Percentiles rank a stretch among this genome's conserved stretches.
Conservation (phyloP, 1,140 invertebrate genomes). For the Arion vulgaris region DNA sequence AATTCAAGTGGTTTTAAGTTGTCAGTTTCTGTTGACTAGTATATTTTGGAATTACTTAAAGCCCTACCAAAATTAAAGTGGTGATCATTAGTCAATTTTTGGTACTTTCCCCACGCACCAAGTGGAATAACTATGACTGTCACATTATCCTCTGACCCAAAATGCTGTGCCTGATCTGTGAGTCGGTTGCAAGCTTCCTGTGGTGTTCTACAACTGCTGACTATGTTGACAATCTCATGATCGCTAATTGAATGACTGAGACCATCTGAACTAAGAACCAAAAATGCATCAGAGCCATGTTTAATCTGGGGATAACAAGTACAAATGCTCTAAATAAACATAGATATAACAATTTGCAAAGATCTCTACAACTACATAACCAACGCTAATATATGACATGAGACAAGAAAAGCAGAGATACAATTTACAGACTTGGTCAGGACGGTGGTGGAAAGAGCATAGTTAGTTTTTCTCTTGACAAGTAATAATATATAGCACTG, state of each 20-base stretch:
- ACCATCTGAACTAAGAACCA: constrained; percentile 76
- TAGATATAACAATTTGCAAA: not conserved
- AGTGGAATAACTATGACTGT: constrained; percentile 76
- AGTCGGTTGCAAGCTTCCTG: constrained; percentile 74
- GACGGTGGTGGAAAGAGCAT: too few species aligned
- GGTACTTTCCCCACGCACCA: constrained; percentile 77
- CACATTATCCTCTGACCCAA: constrained; percentile 76
- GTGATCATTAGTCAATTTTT: constrained; percentile 49
- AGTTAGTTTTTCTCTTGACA: too few species aligned
- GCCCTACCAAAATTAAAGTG: constrained; percentile 64
- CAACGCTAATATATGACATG: not conserved
- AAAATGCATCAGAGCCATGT: constrained; percentile 76
- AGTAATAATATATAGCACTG: too few species aligned
- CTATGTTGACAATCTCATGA: constrained; percentile 75
- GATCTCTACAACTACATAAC: not conserved
- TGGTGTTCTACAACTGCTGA: constrained; percentile 73
- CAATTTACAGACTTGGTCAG: too few species aligned
- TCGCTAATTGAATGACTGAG: constrained; percentile 75
- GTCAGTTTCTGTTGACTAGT: not conserved
- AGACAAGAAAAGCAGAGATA: not conserved
- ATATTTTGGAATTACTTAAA: constrained; percentile 20
- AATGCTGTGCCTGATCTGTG: constrained; percentile 75
- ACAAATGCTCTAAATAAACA: too few species aligned
- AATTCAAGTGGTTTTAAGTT: too few species aligned
- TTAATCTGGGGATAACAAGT: constrained; percentile 70